Evolutionary conservation across 2,888 invertebrate genomes (phyloP), one percentile per base, ranked within the genome.

Genomic region (Caenorhabditis becei): DNA sequence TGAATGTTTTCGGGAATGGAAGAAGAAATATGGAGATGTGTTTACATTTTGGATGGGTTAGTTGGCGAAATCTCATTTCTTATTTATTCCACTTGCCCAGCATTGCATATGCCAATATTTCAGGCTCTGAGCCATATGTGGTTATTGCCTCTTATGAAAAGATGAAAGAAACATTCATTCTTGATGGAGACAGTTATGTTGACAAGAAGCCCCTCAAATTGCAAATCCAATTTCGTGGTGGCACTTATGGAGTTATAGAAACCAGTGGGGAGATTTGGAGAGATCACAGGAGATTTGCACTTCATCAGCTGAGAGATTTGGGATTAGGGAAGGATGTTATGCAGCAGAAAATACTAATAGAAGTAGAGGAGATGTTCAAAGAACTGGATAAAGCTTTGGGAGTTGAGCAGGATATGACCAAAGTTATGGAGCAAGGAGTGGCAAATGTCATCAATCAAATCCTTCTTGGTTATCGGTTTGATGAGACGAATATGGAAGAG

Each of bases 121-220:
- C 35, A 80, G 80, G 80, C 0, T 14, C 20, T 37, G 24, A 51
- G 0, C 82, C 82, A 1, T 61, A 70, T 11, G 66, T 83, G 20
- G 49, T 70, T 0, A 75, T 83, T 35, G 49, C 66, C 5, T 80
- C 80, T 20, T 77, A 44, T 16, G 71, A 80, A 1, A 16, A 28
- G 8, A 80, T 83, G 51, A 77, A 83, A 37, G 83, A 83, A 24
- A 71, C 80, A 0, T 79, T 80, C 63, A 65, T 83, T 0, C 72
- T 63, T 20, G 80, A 83, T 47, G 83, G 72, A 7, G 80, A 83
- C 23, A 74, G 61, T 5, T 83, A 77, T 32, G 47, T 58, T 5
- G 80, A 69, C 24, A 70, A 78, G 28, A 54, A 49, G 1, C 44
- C 53, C 35, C 35, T 49, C 18, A 51, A 75, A 51, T 56, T 66